Evolutionary conservation across 2,113 vertebrate species (phyloP).

Genomic region (Elachura formosa): DNA sequence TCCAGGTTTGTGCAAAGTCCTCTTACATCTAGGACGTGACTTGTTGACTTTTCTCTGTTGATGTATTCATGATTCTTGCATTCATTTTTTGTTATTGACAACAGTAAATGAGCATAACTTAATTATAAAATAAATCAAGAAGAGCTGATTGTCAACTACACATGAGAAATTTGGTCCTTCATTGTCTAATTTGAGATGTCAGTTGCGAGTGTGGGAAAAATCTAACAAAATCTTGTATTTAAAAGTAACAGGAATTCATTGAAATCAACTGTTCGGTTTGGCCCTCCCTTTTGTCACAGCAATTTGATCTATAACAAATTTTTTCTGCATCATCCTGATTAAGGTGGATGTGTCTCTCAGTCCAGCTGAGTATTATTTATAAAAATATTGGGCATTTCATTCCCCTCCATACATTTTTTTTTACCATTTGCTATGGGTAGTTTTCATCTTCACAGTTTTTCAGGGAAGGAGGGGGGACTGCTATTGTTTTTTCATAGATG

Average conservation of each 20-base stretch:
- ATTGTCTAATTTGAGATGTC: neutral
- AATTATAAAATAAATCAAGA: neutral
- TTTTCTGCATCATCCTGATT: neutral
- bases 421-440: neutral
- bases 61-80: neutral
- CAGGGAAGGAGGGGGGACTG: neutral
- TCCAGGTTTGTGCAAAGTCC: conserved; percentile 77
- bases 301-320: neutral
- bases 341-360: neutral
- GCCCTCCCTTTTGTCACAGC: neutral
- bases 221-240: neutral
- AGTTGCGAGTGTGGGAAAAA: rapidly evolving
- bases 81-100: neutral
- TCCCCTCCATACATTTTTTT: rapidly evolving
- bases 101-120: neutral
- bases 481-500: neutral
- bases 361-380: neutral
- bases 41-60: neutral
- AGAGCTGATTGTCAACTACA: neutral
- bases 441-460: neutral
- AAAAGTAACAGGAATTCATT: neutral
- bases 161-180: neutral
- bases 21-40: neutral
- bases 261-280: neutral
- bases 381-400: neutral